These are phyloP conservation scores for Ectropis crepuscularia DNA, from an alignment of 2,888 invertebrate species.

Conservation along the genomic window DNA sequence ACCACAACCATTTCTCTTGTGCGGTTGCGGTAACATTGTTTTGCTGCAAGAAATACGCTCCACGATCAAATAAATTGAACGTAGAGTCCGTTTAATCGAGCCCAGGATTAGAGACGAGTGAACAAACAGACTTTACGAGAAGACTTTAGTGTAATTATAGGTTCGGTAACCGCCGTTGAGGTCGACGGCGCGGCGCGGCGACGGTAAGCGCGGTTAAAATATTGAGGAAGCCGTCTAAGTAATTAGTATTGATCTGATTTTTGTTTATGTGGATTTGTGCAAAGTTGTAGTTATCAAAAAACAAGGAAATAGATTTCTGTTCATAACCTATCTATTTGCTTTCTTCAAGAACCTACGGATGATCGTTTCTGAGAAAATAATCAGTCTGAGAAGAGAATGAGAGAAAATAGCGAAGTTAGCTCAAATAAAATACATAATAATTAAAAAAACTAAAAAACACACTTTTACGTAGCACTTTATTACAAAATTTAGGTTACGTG, in stretches of 20 bases:
- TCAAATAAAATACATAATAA: too few relatives aligned
- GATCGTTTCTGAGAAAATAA: too few relatives aligned
- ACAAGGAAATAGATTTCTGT: too few relatives aligned
- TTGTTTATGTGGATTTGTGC: neutral
- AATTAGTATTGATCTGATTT: constrained; percentile 18
- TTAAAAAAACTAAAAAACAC: too few relatives aligned
- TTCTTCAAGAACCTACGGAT: too few relatives aligned
- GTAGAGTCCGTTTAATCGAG: constrained; percentile 48
- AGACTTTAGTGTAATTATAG: constrained; percentile 39
- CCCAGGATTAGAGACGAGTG: constrained; percentile 47
- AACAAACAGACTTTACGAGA: constrained; percentile 42
- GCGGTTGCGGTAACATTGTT: constrained; percentile 42
- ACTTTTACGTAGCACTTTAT: too few relatives aligned
- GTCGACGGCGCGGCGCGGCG: neutral
- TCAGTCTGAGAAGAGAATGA: too few relatives aligned
- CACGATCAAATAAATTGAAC: constrained; percentile 48
- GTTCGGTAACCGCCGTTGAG: constrained; percentile 12
- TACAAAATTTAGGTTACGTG: too few relatives aligned
- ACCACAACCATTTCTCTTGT: constrained; percentile 23
- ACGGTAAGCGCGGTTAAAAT: constrained; percentile 19
- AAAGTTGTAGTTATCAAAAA: neutral
- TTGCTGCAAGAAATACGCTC: constrained; percentile 43
- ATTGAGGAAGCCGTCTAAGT: constrained; percentile 18
- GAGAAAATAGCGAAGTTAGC: too few relatives aligned
- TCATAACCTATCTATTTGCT: too few relatives aligned